Evolutionary conservation across 1,140 invertebrate species (phyloP).

Genomic region (Chironomus tepperi): DNA sequence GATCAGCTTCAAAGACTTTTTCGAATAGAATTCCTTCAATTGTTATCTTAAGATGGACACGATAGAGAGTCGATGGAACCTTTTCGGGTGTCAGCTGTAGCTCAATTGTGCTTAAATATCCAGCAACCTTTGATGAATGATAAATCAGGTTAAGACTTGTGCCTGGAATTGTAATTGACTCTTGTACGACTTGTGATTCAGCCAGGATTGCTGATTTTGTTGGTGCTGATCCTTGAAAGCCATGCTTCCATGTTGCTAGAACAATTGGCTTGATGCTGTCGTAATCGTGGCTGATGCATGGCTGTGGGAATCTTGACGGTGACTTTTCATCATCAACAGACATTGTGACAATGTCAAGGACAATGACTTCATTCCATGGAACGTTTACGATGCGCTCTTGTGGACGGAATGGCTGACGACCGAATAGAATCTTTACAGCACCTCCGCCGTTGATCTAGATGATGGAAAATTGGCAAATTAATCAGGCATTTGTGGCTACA

Average conservation of each 20-base stretch:
- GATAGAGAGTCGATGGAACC: slow-evolving; percentile 68
- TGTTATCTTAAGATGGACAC: slow-evolving; percentile 83
- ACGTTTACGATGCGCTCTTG: slow-evolving; percentile 87
- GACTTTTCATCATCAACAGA: slow-evolving; percentile 70
- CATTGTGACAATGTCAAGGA: slow-evolving; percentile 81
- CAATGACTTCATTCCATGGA: slow-evolving; percentile 94
- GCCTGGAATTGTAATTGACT: slow-evolving; percentile 85
- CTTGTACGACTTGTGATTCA: slow-evolving; percentile 92
- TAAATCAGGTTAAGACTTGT: slow-evolving; percentile 90
- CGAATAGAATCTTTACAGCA: slow-evolving; percentile 88
- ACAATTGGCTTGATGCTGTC: slow-evolving; percentile 91
- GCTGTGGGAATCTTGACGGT: slow-evolving; percentile 45
- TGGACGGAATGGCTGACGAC: slow-evolving; percentile 81
- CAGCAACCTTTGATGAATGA: slow-evolving; percentile 83
- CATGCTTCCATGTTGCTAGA: slow-evolving; percentile 91
- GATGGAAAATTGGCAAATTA: no score
- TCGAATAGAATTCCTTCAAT: slow-evolving; percentile 92
- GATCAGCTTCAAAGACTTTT: slow-evolving; percentile 90
- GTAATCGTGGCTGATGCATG: slow-evolving; percentile 84
- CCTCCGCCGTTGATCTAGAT: slow-evolving; percentile 83
- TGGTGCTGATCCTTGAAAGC: slow-evolving; percentile 90
- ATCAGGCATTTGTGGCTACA: no score
- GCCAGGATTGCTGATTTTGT: slow-evolving; percentile 86
- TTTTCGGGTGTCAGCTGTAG: slow-evolving; percentile 81
- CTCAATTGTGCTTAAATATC: slow-evolving; percentile 91